Base-by-base conservation (phyloP, 2,113 vertebrate species). In the Albula glossodonta region DNA sequence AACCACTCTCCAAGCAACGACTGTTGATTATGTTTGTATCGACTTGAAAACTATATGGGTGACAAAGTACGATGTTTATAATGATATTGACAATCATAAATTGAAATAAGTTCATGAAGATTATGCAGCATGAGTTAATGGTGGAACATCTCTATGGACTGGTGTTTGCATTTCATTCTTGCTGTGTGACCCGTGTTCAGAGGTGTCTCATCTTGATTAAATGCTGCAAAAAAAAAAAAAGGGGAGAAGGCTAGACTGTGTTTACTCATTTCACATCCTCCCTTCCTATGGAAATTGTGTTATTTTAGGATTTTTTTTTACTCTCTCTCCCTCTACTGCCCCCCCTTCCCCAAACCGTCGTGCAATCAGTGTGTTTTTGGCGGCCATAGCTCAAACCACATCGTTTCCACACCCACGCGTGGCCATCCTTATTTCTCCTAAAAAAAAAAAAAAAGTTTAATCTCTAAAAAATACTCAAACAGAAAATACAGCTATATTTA, bases 321-420 rank as follows among this genome's bases (percentile, higher is more conserved):
- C 57, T 84, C 66, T 57, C 82, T 50, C 57, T 56, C 78, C 80
- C 78, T 56, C 51, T 52, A 41, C 31, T 41, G 31, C 31, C 31
- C 31, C 31, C 31, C 31, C 31, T 41, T 41, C 70, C 87, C 84
- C 83, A 56, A 56, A 56, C 83, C 85, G 87, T 89, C 87, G 88
- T 88, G 84, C 89, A 91, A 92, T 91, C 90, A 91, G 91, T 90
- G 90, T 84, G 88, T 86, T 88, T 89, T 89, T 90, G 90, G 90
- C 89, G 63, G 83, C 87, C 66, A 57, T 17, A 63, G 60, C 86
- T 87, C 53, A 90, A 91, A 92, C 91, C 91, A 87, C 91, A 90
- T 89, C 87, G 60, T 90, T 89, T 90, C 89, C 86, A 91, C 88
- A 86, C 91, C 90, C 90, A 90, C 89, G 88, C 88, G 78, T 79